Base-by-base conservation (phyloP, 2,888 invertebrate genomes). In the Sarcophaga caerulescens region DNA sequence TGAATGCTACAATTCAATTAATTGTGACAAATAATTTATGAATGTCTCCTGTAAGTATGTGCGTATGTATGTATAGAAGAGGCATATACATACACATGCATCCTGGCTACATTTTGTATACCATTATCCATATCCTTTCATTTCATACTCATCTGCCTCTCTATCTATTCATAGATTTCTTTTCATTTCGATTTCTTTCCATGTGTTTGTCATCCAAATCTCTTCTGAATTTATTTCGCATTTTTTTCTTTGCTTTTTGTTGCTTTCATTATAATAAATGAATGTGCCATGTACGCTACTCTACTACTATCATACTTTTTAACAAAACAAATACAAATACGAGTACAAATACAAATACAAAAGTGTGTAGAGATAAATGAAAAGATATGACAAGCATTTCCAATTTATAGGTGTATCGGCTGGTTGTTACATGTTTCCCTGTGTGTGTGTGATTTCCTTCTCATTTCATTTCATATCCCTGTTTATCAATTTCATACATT, bases 321-420 rank as follows among this genome's bases (percentile, higher is more conserved):
- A 88, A 88, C 89, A 88, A 89, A 90, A 88, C 87, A 35, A 8
- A 35, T 35, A 35, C 35, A 1, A 35, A 35, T 35, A 35, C 35
- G 84, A 44, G 25, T 12, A 21, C 19, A 25, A 62, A 23, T 21
- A 62, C 12, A 25, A 87, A 87, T 77, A 88, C 45, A 79, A n/a
- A 25, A 71, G 52, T 11, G 35, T 52, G 71, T 60, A 85, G 73
- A 90, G 89, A 91, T 91, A 91, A 90, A 91, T 92, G 92, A 92
- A 89, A 82, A 91, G 90, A 92, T 92, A 92, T 92, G 93, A 93
- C 93, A 93, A 92, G 92, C 91, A 91, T 92, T 92, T 92, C 91
- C 92, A 91, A 92, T 92, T 92, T 92, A 89, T 89, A 87, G 89
- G 88, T 87, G 90, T 88, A 63, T 57, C 47, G 12, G 23, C 12